These are phyloP conservation scores for Tetragnatha montana DNA, from an alignment of 2,888 invertebrate species.

Conservation along the genomic window DNA sequence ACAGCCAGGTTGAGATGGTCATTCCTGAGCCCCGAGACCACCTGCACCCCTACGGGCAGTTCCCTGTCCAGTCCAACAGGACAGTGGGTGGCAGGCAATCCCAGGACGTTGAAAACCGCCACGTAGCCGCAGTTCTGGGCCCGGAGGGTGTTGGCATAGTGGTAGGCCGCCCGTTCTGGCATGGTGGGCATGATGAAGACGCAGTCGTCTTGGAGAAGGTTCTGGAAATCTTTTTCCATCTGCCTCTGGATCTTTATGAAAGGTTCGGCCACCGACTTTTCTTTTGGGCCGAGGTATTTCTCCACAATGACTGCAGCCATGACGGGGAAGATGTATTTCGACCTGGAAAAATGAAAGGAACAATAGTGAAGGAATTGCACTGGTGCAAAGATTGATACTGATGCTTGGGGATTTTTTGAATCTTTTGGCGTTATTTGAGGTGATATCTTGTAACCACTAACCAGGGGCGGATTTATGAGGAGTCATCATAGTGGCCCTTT, in stretches of 20 bases:
- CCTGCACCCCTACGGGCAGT: slow-evolving; percentile 77
- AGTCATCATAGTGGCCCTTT: too few species aligned
- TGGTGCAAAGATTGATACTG: too few species aligned
- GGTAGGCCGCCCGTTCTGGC: slow-evolving; percentile 76
- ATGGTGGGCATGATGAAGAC: slow-evolving; percentile 75
- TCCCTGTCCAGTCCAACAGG: slow-evolving; percentile 76
- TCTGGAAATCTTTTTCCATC: slow-evolving; percentile 72
- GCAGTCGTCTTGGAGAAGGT: slow-evolving; percentile 76
- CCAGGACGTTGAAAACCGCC: slow-evolving; percentile 76
- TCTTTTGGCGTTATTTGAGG: too few species aligned
- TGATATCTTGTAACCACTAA: too few species aligned
- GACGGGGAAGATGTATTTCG: slow-evolving; percentile 44
- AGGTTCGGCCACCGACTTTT: slow-evolving; percentile 57
- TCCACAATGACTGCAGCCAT: slow-evolving; percentile 49
- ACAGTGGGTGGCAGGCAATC: slow-evolving; percentile 76
- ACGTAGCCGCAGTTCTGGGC: slow-evolving; percentile 76
- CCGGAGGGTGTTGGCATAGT: slow-evolving; percentile 75
- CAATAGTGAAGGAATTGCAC: too few species aligned
- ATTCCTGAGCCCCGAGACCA: slow-evolving; percentile 75
- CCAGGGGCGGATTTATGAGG: too few species aligned
- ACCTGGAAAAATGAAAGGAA: neutral
- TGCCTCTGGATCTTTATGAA: slow-evolving; percentile 44
- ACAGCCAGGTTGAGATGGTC: slow-evolving; percentile 79
- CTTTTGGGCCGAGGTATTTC: slow-evolving; percentile 44
- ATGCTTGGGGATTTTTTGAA: too few species aligned